These are phyloP conservation scores for Poliocrania exsul DNA, from an alignment of 2,797 vertebrate species.

Conservation along the genomic window DNA sequence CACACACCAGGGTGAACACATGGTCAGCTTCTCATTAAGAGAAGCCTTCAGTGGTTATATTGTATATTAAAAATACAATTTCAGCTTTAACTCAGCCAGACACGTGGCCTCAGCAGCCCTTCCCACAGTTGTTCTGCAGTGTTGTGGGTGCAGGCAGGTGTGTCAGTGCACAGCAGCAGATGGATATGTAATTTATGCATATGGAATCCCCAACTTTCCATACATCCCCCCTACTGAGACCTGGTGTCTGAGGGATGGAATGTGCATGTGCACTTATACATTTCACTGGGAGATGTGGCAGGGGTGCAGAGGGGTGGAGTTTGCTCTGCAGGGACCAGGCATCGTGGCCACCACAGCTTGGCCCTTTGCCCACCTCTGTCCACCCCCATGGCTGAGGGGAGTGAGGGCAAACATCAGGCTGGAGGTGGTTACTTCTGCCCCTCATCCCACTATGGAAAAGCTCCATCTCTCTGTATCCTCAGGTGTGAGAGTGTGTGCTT, in stretches of 20 bases:
- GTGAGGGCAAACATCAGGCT: not conserved
- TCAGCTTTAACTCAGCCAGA: not conserved
- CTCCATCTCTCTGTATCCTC: accelerated
- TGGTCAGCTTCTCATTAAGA: not conserved
- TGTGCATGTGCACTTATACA: accelerated
- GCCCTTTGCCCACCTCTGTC: not conserved
- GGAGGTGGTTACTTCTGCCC: not conserved
- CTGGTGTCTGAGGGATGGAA: not conserved
- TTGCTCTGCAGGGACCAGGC: not conserved
- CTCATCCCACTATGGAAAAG: not conserved
- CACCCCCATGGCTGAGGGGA: not conserved
- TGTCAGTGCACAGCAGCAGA: not conserved
- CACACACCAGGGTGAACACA: not conserved
- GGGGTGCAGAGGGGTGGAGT: not conserved
- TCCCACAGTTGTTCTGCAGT: not conserved
- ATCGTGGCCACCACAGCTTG: not conserved
- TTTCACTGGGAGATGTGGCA: accelerated
- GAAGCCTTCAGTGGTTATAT: not conserved
- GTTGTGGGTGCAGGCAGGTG: not conserved
- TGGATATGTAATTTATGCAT: accelerated
- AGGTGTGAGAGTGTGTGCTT: not conserved
- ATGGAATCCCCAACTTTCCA: not conserved
- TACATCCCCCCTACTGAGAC: not conserved
- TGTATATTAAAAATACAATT: not conserved
- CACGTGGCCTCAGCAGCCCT: not conserved